These are phyloP conservation scores for Platygyra sinensis DNA, from an alignment of 64 coral and sea anemone genomes.

Conservation along the genomic window DNA sequence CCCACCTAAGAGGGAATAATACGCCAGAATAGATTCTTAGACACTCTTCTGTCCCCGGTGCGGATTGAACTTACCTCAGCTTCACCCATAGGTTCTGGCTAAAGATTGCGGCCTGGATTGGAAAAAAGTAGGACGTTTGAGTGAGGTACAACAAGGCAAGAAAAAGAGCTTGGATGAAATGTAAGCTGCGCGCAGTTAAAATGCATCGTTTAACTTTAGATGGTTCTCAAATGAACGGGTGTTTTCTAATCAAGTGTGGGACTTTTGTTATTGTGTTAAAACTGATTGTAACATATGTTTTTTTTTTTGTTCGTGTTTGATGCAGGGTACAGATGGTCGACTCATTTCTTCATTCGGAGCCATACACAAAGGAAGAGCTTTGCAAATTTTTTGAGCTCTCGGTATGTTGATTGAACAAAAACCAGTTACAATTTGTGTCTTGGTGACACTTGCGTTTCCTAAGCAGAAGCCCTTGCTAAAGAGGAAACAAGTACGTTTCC, in stretches of 20 bases:
- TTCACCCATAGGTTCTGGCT: conserved; percentile 65
- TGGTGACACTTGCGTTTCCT: no score
- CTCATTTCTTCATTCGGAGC: conserved; percentile 57
- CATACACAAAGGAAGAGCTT: conserved; percentile 84
- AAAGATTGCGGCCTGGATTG: conserved; percentile 83
- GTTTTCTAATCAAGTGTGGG: no score
- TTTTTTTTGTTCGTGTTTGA: not conserved
- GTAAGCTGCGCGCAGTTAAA: conserved; percentile 44
- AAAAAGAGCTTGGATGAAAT: conserved; percentile 75
- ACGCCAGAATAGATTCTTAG: no score
- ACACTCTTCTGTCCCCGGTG: no score
- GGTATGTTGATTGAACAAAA: conserved; percentile 35
- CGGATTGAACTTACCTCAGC: no score
- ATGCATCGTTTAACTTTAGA: not conserved
- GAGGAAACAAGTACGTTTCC: no score
- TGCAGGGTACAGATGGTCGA: conserved; percentile 71
- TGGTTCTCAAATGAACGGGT: no score
- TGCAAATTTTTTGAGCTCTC: conserved; percentile 82
- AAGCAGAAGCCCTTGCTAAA: no score
- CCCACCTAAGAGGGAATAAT: no score
- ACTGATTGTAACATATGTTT: not conserved
- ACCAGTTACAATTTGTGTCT: no score
- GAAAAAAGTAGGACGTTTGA: conserved; percentile 69
- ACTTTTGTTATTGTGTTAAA: not conserved
- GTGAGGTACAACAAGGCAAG: conserved; percentile 78